Percentiles rank a stretch among this genome's conserved stretches.
Evolutionary conservation across 2,113 vertebrate genomes (phyloP).

Genomic region (Carassius carassius): DNA sequence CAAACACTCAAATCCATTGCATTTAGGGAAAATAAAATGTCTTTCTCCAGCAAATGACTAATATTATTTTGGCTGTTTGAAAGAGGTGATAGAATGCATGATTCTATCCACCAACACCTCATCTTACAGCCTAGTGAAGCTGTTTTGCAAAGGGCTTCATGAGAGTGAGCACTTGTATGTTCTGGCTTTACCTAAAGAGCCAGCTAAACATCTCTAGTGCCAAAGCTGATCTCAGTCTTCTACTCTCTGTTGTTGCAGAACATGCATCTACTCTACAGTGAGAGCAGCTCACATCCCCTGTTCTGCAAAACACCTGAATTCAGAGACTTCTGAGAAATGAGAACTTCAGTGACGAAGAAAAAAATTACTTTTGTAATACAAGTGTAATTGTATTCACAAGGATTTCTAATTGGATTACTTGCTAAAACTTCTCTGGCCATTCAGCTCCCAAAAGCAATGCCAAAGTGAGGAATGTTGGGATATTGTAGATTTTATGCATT

Average conservation of each 20-base stretch:
- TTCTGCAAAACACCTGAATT: neutral
- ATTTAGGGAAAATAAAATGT: conserved; percentile 32
- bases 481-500: neutral
- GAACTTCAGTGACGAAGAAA: neutral
- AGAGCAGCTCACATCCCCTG: neutral
- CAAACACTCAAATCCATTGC: conserved; percentile 32
- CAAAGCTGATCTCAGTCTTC: conserved; percentile 39
- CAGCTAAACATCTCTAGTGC: conserved; percentile 19
- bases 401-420: neutral
- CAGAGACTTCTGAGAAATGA: neutral
- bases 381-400: no score
- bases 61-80: conserved; percentile 23
- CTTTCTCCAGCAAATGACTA: conserved; percentile 33
- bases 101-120: conserved; percentile 17
- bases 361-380: neutral
- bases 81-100: conserved; percentile 12
- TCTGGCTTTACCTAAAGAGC: conserved; percentile 27
- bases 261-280: neutral
- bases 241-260: neutral
- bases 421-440: neutral
- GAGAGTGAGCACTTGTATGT: conserved; percentile 36
- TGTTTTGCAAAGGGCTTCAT: neutral
- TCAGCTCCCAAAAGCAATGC: neutral
- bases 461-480: neutral
- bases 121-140: neutral